A percentile compares a stretch with the other conserved stretches of the same genome.
These are phyloP conservation scores for Macaca fascicularis DNA, from an alignment of 2,113 vertebrate genomes.

Conservation along the genomic window T2T-MFA8v1.1 NC_088378.1:167312001-167312500, in stretches of 20 bases:
- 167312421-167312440: slow-evolving; percentile 1
- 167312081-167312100: background rate
- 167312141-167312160: background rate
- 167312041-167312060: background rate
- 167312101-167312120: slow-evolving; percentile 25
- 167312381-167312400: background rate
- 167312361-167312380: background rate
- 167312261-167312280: slow-evolving; percentile 44
- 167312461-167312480: background rate
- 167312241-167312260: background rate
- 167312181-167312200: slow-evolving; percentile 4
- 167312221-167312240: slow-evolving; percentile 8
- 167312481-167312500: slow-evolving; percentile 41
- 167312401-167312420: background rate
- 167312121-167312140: background rate
- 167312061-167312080: slow-evolving; percentile 6
- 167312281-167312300: slow-evolving; percentile 37
- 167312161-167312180: background rate
- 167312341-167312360: slow-evolving; percentile 8
- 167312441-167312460: background rate
- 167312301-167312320: slow-evolving; percentile 3
- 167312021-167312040: slow-evolving; percentile 28
- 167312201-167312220: background rate
- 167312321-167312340: slow-evolving; percentile 5
- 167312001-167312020: background rate